phyloP scores from a whole-genome alignment of 2,113 vertebrate species.

The Mus musculus region DNA sequence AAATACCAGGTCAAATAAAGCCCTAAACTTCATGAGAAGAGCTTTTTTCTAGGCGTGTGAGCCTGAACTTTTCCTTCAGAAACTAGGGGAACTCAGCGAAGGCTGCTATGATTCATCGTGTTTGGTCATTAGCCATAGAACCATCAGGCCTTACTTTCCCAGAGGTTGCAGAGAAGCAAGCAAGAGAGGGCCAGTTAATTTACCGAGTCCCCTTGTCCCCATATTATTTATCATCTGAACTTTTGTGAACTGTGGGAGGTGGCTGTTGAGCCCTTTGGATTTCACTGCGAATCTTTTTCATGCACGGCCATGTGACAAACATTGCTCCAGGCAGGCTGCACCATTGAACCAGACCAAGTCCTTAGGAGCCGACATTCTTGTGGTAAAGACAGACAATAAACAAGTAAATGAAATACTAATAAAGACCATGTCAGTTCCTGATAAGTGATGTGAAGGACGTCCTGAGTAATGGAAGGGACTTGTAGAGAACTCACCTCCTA shows the following conservation, averaged over 20 bases:
- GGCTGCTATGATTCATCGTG: not conserved
- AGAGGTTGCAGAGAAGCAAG: not conserved
- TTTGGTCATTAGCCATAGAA: constrained; percentile 11
- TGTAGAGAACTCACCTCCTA: not conserved
- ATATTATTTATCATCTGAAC: not conserved
- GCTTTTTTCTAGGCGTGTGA: not conserved
- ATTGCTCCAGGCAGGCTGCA: not conserved
- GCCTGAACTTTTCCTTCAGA: constrained; percentile 4
- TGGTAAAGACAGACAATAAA: constrained; percentile 53
- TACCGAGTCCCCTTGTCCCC: not conserved
- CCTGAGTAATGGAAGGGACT: not conserved
- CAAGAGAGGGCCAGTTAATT: not conserved
- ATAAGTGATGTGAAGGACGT: constrained; percentile 3
- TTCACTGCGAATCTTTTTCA: constrained; percentile 10
- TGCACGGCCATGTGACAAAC: not conserved
- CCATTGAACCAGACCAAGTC: constrained; percentile 3
- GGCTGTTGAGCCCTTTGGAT: not conserved
- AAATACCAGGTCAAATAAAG: constrained; percentile 27
- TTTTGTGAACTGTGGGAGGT: not conserved
- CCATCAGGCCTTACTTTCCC: not conserved
- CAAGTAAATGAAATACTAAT: constrained; percentile 19
- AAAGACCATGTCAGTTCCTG: not conserved
- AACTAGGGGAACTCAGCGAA: not conserved
- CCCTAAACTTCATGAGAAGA: constrained; percentile 25
- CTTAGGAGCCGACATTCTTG: constrained; percentile 49